A percentile compares a stretch with the other conserved stretches of the same genome.
phyloP scores from a whole-genome alignment of 2,797 vertebrate species.

The Tangara arthus region DNA sequence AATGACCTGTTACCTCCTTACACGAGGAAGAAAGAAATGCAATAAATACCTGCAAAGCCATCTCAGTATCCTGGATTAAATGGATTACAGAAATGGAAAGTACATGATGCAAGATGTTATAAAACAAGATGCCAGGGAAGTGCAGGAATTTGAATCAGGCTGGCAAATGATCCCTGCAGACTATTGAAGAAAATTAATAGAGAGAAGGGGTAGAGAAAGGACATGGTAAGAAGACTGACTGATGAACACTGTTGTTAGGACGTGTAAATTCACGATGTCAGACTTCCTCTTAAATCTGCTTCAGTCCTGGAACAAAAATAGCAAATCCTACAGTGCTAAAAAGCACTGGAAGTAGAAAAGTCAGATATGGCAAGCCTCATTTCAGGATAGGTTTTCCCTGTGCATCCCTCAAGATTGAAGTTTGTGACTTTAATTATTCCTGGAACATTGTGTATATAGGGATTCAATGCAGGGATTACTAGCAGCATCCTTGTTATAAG shows the following conservation, averaged over 20 bases:
- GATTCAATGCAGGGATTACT: slow-evolving; percentile 49
- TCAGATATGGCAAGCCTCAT: neutral
- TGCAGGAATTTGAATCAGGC: slow-evolving; percentile 51
- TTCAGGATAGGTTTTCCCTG: slow-evolving; percentile 25
- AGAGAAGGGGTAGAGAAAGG: slow-evolving; percentile 4
- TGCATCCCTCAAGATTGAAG: slow-evolving; percentile 25
- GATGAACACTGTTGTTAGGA: neutral
- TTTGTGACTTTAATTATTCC: slow-evolving; percentile 53
- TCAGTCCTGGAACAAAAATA: neutral
- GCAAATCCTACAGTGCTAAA: neutral
- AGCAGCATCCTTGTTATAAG: slow-evolving; percentile 23
- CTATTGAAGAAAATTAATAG: slow-evolving; percentile 52
- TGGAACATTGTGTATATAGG: slow-evolving; percentile 1
- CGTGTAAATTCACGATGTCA: neutral
- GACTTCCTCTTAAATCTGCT: slow-evolving; percentile 14
- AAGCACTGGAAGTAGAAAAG: slow-evolving; percentile 1
- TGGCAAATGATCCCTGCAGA: slow-evolving; percentile 57
- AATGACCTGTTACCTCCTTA: slow-evolving; percentile 38
- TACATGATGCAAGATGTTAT: slow-evolving; percentile 51
- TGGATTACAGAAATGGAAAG: slow-evolving; percentile 59
- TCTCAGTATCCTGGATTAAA: slow-evolving; percentile 48
- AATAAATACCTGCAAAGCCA: slow-evolving; percentile 50
- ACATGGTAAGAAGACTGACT: slow-evolving; percentile 21
- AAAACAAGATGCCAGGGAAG: slow-evolving; percentile 46
- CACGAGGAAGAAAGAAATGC: slow-evolving; percentile 10